phyloP scores from a whole-genome alignment of 1,140 invertebrate genomes.

The Drosophila lacertosa region DNA sequence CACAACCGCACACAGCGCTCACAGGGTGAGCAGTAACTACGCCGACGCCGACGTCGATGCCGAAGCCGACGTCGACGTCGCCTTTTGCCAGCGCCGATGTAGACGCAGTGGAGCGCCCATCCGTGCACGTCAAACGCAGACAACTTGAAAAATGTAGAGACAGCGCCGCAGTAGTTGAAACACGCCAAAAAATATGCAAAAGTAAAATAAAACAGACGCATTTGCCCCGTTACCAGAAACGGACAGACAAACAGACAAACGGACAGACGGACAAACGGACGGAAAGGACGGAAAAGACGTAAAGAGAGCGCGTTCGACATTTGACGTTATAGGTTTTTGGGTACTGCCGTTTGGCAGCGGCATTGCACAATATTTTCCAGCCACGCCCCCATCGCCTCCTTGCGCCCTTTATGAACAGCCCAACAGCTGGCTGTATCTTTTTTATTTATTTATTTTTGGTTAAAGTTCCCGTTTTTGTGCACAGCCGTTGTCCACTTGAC shows the following conservation, averaged over 20 bases:
- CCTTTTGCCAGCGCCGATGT: constrained; percentile 17
- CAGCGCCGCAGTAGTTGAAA: constrained; percentile 81
- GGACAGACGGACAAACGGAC: neutral
- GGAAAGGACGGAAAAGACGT: constrained; percentile 27
- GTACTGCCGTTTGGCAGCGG: constrained; percentile 66
- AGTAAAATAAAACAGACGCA: constrained; percentile 83
- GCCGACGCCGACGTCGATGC: constrained; percentile 55
- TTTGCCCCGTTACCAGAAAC: constrained; percentile 53
- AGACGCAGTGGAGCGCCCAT: constrained; percentile 76
- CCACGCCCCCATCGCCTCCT: neutral
- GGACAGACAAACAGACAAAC: neutral
- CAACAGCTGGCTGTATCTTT: constrained; percentile 8
- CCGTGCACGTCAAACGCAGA: constrained; percentile 81
- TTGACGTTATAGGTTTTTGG: constrained; percentile 70
- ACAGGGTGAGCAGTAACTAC: constrained; percentile 68
- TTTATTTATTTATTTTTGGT: constrained; percentile 41
- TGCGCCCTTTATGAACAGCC: neutral
- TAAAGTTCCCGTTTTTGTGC: constrained; percentile 22
- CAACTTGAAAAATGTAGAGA: constrained; percentile 83
- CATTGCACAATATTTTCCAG: constrained; percentile 71
- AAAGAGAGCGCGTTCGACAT: constrained; percentile 75
- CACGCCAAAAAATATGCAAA: constrained; percentile 83
- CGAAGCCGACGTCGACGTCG: constrained; percentile 17
- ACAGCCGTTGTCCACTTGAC: constrained; percentile 69
- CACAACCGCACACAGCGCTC: constrained; percentile 63